A percentile compares a stretch with the other conserved stretches of the same genome.
phyloP scores from a whole-genome alignment of 1,140 invertebrate genomes.

The Goniozus legneri region DNA sequence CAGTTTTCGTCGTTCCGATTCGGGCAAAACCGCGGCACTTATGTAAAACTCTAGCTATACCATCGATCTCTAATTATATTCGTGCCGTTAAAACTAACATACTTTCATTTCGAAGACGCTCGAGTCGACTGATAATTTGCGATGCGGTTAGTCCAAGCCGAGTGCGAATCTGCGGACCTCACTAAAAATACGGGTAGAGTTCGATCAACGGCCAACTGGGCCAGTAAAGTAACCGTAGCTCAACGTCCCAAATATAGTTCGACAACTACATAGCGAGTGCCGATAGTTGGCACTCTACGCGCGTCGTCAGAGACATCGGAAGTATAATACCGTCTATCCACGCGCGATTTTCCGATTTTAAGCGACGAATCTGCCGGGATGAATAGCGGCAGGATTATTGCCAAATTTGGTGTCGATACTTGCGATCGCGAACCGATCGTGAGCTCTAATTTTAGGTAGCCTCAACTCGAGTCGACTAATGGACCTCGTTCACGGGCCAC shows the following conservation, averaged over 20 bases:
- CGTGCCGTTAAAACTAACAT: too few relatives aligned
- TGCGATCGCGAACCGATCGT: too few relatives aligned
- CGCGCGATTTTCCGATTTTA: constrained; percentile 16
- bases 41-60: too few relatives aligned
- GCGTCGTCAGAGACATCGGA: background rate
- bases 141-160: constrained; percentile 10
- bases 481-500: background rate
- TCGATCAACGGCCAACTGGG: constrained; percentile 39
- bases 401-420: too few relatives aligned
- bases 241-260: constrained; percentile 44
- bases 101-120: too few relatives aligned
- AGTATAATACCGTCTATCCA: constrained; percentile 24
- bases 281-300: constrained; percentile 18
- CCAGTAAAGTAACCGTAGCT: constrained; percentile 36
- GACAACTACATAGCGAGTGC: constrained; percentile 26
- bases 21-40: too few relatives aligned
- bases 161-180: constrained; percentile 19
- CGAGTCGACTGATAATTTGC: constrained; percentile 19
- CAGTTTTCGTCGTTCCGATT: too few relatives aligned
- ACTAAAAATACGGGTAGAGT: constrained; percentile 33
- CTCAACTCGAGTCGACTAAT: background rate
- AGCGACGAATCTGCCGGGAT: background rate
- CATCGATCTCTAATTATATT: too few relatives aligned
- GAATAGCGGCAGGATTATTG: too few relatives aligned
- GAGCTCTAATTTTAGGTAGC: constrained; percentile 8